A percentile compares a stretch with the other conserved stretches of the same genome.
phyloP scores from a whole-genome alignment of 2,888 invertebrate genomes.

The Suillia variegata region DNA sequence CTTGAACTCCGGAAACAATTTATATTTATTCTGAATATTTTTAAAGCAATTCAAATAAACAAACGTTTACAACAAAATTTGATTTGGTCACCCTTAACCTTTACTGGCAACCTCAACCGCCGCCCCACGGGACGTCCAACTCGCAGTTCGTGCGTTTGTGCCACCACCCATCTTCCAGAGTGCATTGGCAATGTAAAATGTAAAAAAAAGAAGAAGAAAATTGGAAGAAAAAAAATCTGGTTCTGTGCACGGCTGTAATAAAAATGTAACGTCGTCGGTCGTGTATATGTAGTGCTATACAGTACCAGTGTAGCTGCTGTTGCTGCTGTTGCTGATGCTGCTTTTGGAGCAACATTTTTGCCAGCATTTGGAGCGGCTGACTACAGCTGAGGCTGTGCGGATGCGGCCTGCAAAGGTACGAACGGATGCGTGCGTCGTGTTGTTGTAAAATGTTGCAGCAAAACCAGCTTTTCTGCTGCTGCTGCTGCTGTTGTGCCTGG shows the following conservation, averaged over 20 bases:
- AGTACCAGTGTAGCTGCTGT: background rate
- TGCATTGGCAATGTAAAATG: conserved; percentile 3
- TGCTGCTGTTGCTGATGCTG: too few relatives aligned
- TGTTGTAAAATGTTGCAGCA: background rate
- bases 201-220: too few relatives aligned
- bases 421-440: background rate
- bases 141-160: background rate
- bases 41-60: too few relatives aligned
- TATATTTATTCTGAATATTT: too few relatives aligned
- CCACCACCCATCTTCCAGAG: background rate
- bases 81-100: too few relatives aligned
- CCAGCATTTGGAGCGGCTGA: background rate
- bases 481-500: background rate
- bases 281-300: background rate
- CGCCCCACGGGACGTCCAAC: background rate
- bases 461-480: background rate
- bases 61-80: too few relatives aligned
- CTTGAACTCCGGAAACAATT: too few relatives aligned
- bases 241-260: background rate
- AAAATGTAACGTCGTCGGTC: background rate
- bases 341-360: too few relatives aligned
- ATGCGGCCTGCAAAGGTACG: background rate
- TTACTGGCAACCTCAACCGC: background rate
- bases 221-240: background rate
- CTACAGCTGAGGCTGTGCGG: background rate